phyloP scores from a whole-genome alignment of 2,888 invertebrate species.

The Synergus japonicus region DNA sequence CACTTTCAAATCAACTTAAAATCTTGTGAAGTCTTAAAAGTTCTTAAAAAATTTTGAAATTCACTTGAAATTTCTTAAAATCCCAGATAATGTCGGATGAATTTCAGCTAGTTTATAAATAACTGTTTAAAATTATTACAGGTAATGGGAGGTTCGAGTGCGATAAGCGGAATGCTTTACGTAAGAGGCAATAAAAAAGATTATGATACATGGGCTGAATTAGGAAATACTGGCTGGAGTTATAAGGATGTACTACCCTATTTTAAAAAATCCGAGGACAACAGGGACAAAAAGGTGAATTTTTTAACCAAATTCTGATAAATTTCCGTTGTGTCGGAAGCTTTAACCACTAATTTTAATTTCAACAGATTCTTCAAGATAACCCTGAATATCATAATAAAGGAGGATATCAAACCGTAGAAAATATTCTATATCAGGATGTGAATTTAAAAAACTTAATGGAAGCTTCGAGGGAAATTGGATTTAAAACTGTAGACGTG shows the following conservation, averaged over 20 bases:
- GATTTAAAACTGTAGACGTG: constrained; percentile 80
- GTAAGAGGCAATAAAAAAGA: constrained; percentile 92
- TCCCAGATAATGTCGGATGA: neutral
- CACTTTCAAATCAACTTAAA: too few species aligned
- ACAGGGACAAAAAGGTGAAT: constrained; percentile 81
- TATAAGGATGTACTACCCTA: constrained; percentile 89
- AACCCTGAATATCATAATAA: constrained; percentile 78
- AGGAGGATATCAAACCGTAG: constrained; percentile 83
- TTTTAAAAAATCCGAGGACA: constrained; percentile 92
- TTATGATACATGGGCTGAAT: constrained; percentile 91
- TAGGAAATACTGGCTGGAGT: constrained; percentile 94
- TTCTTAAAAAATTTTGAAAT: constrained; percentile 20
- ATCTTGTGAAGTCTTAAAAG: too few species aligned
- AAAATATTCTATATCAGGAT: constrained; percentile 83
- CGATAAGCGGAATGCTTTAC: constrained; percentile 94
- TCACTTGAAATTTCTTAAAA: neutral
- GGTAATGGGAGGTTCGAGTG: constrained; percentile 91
- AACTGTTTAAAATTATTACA: constrained; percentile 47
- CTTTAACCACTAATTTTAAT: neutral
- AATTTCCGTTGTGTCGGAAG: neutral
- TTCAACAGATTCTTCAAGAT: neutral
- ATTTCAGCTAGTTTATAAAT: neutral
- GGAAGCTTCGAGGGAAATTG: constrained; percentile 82
- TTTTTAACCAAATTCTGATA: neutral
- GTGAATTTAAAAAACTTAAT: constrained; percentile 80